phyloP scores from a whole-genome alignment of 1,140 invertebrate genomes.

The Littorina saxatilis region DNA sequence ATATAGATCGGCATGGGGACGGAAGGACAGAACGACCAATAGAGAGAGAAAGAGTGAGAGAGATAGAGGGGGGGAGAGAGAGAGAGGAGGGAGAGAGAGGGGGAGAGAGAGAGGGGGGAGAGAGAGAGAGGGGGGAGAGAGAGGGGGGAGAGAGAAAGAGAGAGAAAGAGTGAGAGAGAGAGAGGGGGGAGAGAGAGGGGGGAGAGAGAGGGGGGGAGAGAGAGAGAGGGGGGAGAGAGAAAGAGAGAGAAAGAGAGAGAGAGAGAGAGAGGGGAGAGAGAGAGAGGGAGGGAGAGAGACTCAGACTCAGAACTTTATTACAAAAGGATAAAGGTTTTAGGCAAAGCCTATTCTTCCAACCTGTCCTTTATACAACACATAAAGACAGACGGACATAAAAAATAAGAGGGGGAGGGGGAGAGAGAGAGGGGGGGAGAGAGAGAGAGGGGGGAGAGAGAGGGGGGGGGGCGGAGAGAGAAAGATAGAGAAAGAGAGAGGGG shows the following conservation, averaged over 20 bases:
- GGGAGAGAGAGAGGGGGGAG: neutral
- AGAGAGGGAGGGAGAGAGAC: neutral
- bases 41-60: neutral
- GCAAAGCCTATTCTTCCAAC: too few species aligned
- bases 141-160: too few species aligned
- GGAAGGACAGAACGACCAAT: neutral
- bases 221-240: neutral
- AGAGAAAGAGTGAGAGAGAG: too few species aligned
- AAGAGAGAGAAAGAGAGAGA: neutral
- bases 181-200: neutral
- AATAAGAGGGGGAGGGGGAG: neutral
- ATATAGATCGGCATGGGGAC: neutral
- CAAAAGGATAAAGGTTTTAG: too few species aligned
- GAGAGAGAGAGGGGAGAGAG: neutral
- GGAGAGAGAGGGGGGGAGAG: neutral
- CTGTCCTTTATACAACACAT: too few species aligned
- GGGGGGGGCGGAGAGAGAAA: neutral
- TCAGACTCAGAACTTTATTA: too few species aligned
- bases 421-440: neutral
- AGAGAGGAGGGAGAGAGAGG: neutral
- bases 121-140: too few species aligned
- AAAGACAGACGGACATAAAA: too few species aligned
- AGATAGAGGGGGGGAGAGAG: neutral
- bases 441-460: neutral
- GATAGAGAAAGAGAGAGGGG: slow-evolving; percentile 7